Evolutionary conservation across 2,113 vertebrate species (phyloP), one percentile per base, ranked within the genome.

Genomic region (Nibea coibor): DNA sequence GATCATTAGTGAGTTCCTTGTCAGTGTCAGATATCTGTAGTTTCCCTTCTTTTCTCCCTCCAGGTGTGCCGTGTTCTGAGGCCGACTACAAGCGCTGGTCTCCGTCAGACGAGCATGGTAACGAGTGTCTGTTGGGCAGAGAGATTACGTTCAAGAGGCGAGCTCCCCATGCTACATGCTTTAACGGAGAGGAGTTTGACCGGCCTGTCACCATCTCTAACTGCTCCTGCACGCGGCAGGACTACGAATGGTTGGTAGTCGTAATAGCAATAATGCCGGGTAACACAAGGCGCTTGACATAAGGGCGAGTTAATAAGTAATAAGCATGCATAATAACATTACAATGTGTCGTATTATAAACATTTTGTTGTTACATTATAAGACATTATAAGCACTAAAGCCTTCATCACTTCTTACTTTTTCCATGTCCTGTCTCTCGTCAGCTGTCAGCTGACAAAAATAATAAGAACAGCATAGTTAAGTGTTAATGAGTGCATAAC

Each of bases 61-160:
- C 88, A 99, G 98, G 98, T 5, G 97, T 99, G 4, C 97, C 97
- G 0, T 99, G 98, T 92, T 95, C 96, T 0, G 97, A 99, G 66
- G 97, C 96, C 0, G 98, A 99, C 94, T 99, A 99, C 93, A 99
- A 99, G 82, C 95, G 93, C 69, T 99, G 98, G 98, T 98, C 97
- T 0, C 98, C 98, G 0, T 99, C 98, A 0, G 98, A 99, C 0
- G 98, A 99, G 86, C 94, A 96, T 1, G 98, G 98, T 3, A 99
- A 97, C 0, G 97, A 96, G 15, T 99, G 98, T 81, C 92, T 99
- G 71, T 80, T 99, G 79, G 98, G 98, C 26, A 94, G 97, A 14
- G 97, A 98, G 94, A 95, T 97, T 0, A 97, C 98, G 2, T 99
- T 96, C 87, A 98, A 97, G 85, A 96, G 98, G 68, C 96, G 98